Conservation (phyloP, 2,113 vertebrate species). For the Podarcis raffonei region DNA sequence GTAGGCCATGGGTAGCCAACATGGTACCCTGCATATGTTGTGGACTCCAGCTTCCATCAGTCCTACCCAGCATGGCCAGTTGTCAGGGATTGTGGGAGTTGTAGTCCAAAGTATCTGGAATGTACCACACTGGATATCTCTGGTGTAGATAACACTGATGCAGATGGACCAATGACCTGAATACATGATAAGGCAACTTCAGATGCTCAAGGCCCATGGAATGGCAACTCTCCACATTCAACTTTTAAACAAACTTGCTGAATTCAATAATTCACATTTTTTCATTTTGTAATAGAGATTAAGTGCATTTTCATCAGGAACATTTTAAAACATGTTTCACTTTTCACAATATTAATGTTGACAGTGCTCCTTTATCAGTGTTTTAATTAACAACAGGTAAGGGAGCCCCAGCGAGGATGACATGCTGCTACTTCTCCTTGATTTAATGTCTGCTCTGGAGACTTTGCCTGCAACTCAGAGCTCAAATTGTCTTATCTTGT, state of each 20-base stretch:
- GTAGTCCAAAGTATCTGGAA: too few relatives aligned
- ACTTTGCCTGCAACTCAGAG: constrained; percentile 47
- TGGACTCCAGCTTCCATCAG: too few relatives aligned
- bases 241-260: constrained; percentile 25
- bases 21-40: too few relatives aligned
- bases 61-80: too few relatives aligned
- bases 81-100: too few relatives aligned
- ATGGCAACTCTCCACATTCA: background rate
- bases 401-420: constrained; percentile 53
- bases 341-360: constrained; percentile 66
- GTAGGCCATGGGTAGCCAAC: too few relatives aligned
- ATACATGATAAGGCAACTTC: background rate
- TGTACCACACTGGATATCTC: too few relatives aligned
- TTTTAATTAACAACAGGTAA: constrained; percentile 72
- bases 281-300: constrained; percentile 66
- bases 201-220: background rate
- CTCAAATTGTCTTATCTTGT: constrained; percentile 71
- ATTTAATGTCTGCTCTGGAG: constrained; percentile 66
- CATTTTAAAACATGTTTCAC: constrained; percentile 60
- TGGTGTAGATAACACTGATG: background rate
- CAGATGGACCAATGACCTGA: background rate
- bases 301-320: constrained; percentile 70
- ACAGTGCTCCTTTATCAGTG: constrained; percentile 70
- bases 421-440: constrained; percentile 61
- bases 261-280: constrained; percentile 23